Evolutionary conservation across 2,113 vertebrate species (phyloP), one percentile per base, ranked within the genome.

Genomic region (Eptatretus burgeri): DNA sequence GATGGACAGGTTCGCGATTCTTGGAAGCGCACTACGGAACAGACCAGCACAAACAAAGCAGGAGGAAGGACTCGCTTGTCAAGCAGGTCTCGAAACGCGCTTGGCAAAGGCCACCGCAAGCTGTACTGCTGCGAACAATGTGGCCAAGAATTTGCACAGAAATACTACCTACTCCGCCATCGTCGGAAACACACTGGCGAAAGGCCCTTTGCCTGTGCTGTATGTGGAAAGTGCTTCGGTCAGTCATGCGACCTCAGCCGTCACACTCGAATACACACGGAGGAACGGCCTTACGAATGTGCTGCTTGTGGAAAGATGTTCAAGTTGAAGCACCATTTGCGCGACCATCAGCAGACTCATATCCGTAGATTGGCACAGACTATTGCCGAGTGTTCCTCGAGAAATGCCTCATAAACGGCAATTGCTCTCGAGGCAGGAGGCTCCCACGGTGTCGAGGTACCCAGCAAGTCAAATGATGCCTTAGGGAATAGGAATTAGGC

Each of bases 301-400:
- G 56, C 56, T 13, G 56, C 56, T 20, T 60, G 56, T 20, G 56
- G 56, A 41, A 60, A 17, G 56, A 60, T 20, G n/a, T 60, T 60
- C 56, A 60, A 60, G 56, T 20, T 60, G 56, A 60, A 60, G 56
- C 56, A 60, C 56, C 56, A 60, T 20, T 20, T 60, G n/a, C 56
- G 56, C 10, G n/a, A 20, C n/a, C 56, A 60, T 20, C 56, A 60
- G 56, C n/a, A 60, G 56, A 60, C 56, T n/a, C 56, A 60, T 12
- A 60, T n/a, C 56, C n/a, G 56, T 41, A 41, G 27, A 41, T 41
- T 41, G 27, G 27, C 27, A 41, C 27, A 41, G 27, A 41, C 3
- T 41, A 41, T 41, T 41, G 27, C 27, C 27, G 27, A 41, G 27
- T 41, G 27, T 41, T 41, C 27, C 3, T 41, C 27, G 27, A 41